phyloP scores from a whole-genome alignment of 2,113 vertebrate genomes.

The Halichoerus grypus region DNA sequence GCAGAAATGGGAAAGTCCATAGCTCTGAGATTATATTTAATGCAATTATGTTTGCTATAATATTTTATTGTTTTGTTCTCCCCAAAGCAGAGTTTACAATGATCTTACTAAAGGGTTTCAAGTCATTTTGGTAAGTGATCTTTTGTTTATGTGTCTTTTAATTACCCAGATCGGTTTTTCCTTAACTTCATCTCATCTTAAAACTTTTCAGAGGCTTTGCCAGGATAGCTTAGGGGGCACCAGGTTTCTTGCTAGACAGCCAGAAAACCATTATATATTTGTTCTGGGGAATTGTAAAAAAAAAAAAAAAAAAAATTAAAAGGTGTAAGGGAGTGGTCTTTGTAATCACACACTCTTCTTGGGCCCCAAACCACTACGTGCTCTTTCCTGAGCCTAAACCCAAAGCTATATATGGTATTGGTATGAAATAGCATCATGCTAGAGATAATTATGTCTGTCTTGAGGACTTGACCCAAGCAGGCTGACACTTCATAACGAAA shows the following conservation, averaged over 20 bases:
- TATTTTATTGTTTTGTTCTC: conserved; percentile 66
- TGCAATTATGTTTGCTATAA: conserved; percentile 39
- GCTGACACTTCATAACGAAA: conserved; percentile 50
- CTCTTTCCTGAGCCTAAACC: conserved; percentile 12
- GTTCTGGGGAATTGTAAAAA: conserved; percentile 37
- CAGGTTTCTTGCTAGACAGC: conserved; percentile 67
- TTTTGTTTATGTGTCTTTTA: conserved; percentile 78
- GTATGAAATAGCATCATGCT: conserved; percentile 25
- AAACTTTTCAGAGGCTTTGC: conserved; percentile 73
- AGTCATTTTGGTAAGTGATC: conserved; percentile 69
- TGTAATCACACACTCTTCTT: conserved; percentile 4
- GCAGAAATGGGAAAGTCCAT: neutral
- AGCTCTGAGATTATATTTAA: conserved; percentile 40
- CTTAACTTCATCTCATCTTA: conserved; percentile 76
- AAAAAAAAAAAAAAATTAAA: conserved; percentile 48
- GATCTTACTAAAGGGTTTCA: conserved; percentile 57
- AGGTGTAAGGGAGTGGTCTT: conserved; percentile 69
- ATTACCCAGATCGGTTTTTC: conserved; percentile 75
- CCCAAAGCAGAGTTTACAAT: conserved; percentile 58
- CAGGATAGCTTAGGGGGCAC: conserved; percentile 71
- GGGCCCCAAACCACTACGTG: neutral
- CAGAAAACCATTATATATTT: conserved; percentile 67
- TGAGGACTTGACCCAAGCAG: conserved; percentile 45
- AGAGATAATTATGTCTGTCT: conserved; percentile 64
- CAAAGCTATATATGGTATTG: conserved; percentile 45